Conservation (phyloP, 2,888 invertebrate species). For the Graphium colonna region DNA sequence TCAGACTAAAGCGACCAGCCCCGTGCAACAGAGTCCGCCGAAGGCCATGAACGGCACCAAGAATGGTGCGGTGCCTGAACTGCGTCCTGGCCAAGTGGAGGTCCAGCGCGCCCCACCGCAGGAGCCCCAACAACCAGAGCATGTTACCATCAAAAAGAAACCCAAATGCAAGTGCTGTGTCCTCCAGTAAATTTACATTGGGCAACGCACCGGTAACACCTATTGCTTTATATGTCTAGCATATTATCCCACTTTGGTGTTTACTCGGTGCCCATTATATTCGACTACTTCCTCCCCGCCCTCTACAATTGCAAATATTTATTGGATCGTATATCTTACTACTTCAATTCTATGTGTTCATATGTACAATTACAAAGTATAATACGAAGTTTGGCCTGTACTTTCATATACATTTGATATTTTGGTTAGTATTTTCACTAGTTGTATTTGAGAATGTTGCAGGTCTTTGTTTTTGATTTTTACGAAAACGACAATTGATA, state of each 20-base stretch:
- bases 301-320: conserved; percentile 37
- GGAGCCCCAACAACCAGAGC: conserved; percentile 91
- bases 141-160: conserved; percentile 96
- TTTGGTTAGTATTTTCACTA: conserved; percentile 26
- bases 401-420: conserved; percentile 19
- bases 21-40: conserved; percentile 55
- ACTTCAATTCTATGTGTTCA: conserved; percentile 34
- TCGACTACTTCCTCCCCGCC: conserved; percentile 36
- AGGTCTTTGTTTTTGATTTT: conserved; percentile 42
- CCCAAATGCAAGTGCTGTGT: conserved; percentile 97
- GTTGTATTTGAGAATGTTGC: conserved; percentile 32
- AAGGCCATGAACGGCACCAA: conserved; percentile 72
- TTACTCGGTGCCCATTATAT: conserved; percentile 59
- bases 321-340: conserved; percentile 27
- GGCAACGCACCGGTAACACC: conserved; percentile 49
- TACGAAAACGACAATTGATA: conserved; percentile 46
- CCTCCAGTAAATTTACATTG: conserved; percentile 84
- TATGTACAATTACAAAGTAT: conserved; percentile 24
- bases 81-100: conserved; percentile 80
- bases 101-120: conserved; percentile 88
- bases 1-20: conserved; percentile 54
- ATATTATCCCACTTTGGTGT: conserved; percentile 46
- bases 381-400: conserved; percentile 17
- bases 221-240: conserved; percentile 43
- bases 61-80: conserved; percentile 63